Evolutionary conservation across 2,797 vertebrate genomes (phyloP), one percentile per base, ranked within the genome.

Genomic region (Xenentodon cancila): DNA sequence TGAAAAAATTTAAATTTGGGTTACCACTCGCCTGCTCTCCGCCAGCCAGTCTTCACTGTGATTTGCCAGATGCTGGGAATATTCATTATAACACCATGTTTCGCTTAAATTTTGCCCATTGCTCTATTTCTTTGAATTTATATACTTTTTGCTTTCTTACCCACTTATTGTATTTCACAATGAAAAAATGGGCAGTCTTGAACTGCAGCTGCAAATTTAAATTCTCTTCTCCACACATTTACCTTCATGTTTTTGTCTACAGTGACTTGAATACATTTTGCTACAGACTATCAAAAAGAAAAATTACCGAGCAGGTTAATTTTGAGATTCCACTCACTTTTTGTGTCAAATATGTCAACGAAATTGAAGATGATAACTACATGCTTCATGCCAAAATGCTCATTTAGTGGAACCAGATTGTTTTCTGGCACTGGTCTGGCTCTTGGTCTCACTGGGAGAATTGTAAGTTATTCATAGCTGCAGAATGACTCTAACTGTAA

Each of bases 1-100:
- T 74, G 73, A 59, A 78, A 77, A 47, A 89, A 90, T 79, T 79
- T 79, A 82, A 83, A 87, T 84, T 73, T 74, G 56, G 54, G 70
- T 70, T 81, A 81, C 74, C 42, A 61, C 63, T 84, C 4, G 3
- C 75, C 70, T 34, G 78, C 75, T 61, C 77, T 59, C 60, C 51
- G 37, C 56, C 57, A 68, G 61, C 71, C 27, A 62, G 60, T 64
- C 64, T 73, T 61, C 1, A 47, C 51, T 42, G 59, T 30, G 40
- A 64, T 58, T 51, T 42, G 25, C 67, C 1, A 4, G 53, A 57
- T 50, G 53, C 44, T 51, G 16, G 7, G 21, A 45, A 76, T 71
- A 76, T 77, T 86, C 52, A 81, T 83, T 64, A 80, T 49, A 69
- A 45, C 3, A 3, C 30, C 13, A 3, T 19, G 48, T 22, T 45